A percentile compares a stretch with the other conserved stretches of the same genome.
These are phyloP conservation scores for Machimus rusticus DNA, from an alignment of 2,888 invertebrate species.

Conservation along the genomic window DNA sequence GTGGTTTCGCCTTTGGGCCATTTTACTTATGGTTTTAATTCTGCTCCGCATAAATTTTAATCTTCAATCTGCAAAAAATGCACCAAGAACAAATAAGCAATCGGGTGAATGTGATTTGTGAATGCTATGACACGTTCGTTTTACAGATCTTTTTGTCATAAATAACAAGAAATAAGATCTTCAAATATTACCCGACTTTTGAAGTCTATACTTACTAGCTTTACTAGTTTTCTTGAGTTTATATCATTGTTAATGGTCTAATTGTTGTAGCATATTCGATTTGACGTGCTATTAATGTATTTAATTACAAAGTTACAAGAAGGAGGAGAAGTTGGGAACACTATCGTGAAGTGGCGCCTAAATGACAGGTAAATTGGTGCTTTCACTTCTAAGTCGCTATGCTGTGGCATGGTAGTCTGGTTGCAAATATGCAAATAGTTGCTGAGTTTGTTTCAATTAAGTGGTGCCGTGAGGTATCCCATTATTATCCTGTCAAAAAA, in stretches of 20 bases:
- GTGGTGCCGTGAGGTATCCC: neutral
- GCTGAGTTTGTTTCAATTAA: neutral
- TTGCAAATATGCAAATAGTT: neutral
- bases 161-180: neutral
- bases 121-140: neutral
- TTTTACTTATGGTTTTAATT: neutral
- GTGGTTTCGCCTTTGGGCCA: neutral
- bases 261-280: neutral
- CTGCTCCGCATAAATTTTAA: neutral
- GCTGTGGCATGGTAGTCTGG: neutral
- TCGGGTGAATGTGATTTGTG: neutral
- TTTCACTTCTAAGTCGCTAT: neutral
- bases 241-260: neutral
- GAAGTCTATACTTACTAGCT: neutral
- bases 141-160: no score
- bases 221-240: neutral
- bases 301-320: neutral
- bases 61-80: neutral
- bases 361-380: neutral
- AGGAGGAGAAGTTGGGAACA: neutral
- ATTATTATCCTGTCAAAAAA: constrained; percentile 19
- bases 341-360: neutral
- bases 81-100: neutral
- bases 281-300: neutral
- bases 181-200: no score